Evolutionary conservation across 2,113 vertebrate genomes (phyloP).

Genomic region (Perccottus glenii): DNA sequence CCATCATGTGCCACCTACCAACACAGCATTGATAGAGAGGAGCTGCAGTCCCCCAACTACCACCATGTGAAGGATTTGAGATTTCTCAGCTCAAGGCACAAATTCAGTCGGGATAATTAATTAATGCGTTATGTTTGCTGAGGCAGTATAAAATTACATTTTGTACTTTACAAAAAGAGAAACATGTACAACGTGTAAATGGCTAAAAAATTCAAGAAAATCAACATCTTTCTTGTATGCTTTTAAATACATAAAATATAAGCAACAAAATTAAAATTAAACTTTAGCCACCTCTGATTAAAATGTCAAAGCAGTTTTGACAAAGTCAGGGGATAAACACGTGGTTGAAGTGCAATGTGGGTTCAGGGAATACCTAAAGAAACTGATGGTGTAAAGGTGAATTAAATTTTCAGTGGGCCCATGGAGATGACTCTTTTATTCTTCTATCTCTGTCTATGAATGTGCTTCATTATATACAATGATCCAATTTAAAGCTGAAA

Average conservation of each 20-base stretch:
- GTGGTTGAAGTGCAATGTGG: neutral
- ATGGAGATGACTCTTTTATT: conserved; percentile 11
- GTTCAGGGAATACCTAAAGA: conserved; percentile 29
- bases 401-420: conserved; percentile 20
- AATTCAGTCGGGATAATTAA: conserved; percentile 55
- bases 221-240: no score
- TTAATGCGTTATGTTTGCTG: conserved; percentile 34
- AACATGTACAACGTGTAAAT: neutral
- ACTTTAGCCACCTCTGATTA: no score
- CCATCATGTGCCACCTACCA: conserved; percentile 70
- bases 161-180: neutral
- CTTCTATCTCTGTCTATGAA: conserved; percentile 9
- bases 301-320: no score
- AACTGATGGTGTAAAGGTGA: conserved; percentile 16
- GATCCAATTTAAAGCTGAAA: conserved; percentile 35
- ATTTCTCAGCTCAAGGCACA: conserved; percentile 47
- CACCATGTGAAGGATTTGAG: conserved; percentile 54
- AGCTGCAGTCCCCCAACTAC: conserved; percentile 49
- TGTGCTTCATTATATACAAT: conserved; percentile 7
- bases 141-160: conserved; percentile 9
- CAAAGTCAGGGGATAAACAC: neutral
- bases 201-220: neutral
- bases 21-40: conserved; percentile 66
- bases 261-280: no score
- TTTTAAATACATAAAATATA: no score